phyloP scores from a whole-genome alignment of 2,113 vertebrate species.

The Pogonocichla stellata region DNA sequence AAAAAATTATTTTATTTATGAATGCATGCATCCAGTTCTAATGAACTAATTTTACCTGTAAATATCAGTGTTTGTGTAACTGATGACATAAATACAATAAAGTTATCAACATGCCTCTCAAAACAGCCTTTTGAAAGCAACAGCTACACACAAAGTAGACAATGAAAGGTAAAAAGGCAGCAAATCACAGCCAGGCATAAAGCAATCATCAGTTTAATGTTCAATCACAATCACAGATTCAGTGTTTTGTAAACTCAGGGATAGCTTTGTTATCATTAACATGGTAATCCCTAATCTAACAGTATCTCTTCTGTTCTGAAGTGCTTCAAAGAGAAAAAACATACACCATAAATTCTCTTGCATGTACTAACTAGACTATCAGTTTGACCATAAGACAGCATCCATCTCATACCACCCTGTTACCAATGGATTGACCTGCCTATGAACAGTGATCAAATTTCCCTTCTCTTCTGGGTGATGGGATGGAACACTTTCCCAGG shows the following conservation, averaged over 20 bases:
- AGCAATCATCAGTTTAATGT: background rate
- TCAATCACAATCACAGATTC: background rate
- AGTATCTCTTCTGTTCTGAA: background rate
- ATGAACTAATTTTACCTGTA: conserved; percentile 11
- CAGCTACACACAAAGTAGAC: background rate
- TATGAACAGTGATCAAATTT: background rate
- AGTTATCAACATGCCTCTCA: background rate
- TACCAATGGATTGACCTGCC: background rate
- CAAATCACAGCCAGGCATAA: background rate
- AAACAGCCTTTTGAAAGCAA: conserved; percentile 23
- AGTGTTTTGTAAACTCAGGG: background rate
- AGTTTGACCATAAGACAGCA: background rate
- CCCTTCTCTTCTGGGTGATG: background rate
- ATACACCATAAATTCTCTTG: background rate
- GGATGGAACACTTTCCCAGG: background rate
- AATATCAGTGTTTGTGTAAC: background rate
- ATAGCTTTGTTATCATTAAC: background rate
- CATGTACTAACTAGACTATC: background rate
- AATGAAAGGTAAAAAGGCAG: conserved; percentile 13
- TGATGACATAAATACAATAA: conserved; percentile 19
- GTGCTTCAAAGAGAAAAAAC: background rate
- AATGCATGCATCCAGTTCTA: background rate
- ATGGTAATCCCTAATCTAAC: background rate
- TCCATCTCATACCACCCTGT: background rate
- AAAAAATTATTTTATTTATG: background rate